Percentiles rank a stretch among this genome's conserved stretches.
These are phyloP conservation scores for Siniperca undulata DNA, from an alignment of 2,797 vertebrate genomes.

Conservation along the genomic window DNA sequence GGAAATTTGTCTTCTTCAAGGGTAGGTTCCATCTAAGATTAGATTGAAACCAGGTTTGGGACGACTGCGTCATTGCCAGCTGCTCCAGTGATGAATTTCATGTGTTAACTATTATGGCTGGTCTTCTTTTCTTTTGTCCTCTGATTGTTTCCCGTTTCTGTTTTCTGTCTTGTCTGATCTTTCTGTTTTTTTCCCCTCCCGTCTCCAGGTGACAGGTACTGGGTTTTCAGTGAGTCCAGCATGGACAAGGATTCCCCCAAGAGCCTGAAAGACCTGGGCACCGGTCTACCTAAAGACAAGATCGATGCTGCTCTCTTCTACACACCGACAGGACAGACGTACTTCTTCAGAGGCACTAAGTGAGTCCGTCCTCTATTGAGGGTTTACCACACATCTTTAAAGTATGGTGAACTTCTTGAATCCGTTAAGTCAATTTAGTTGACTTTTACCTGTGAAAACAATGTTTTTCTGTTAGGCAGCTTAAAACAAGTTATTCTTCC, in stretches of 20 bases:
- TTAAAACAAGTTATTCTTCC: background rate
- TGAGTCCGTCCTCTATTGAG: constrained; percentile 72
- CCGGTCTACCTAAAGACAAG: constrained; percentile 89
- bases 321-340: constrained; percentile 93
- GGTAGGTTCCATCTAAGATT: constrained; percentile 74
- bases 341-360: constrained; percentile 93
- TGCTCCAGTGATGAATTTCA: background rate
- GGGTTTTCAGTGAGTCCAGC: constrained; percentile 91
- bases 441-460: background rate
- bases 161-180: background rate
- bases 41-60: constrained; percentile 12
- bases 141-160: background rate
- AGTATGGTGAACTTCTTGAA: background rate
- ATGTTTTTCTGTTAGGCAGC: background rate
- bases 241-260: constrained; percentile 92
- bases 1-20: constrained; percentile 96
- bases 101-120: background rate
- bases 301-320: constrained; percentile 92
- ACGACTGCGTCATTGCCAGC: background rate
- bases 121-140: background rate
- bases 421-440: background rate
- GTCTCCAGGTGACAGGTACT: constrained; percentile 89
- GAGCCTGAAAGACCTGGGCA: constrained; percentile 89
- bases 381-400: background rate
- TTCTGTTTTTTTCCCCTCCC: background rate